phyloP scores from a whole-genome alignment of 2,888 invertebrate species.

The Alloplasta piceator region DNA sequence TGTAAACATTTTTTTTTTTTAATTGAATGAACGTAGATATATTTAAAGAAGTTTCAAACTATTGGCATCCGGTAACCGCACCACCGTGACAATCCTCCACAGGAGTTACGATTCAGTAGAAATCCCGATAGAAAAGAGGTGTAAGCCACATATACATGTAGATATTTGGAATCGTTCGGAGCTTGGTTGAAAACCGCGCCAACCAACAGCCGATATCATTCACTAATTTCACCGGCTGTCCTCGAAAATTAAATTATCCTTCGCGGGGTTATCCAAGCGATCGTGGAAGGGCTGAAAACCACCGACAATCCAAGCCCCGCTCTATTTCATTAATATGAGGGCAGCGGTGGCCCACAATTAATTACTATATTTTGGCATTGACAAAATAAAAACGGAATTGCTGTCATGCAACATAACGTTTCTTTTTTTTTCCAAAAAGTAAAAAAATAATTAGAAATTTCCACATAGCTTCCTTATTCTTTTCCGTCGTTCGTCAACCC shows the following conservation, averaged over 20 bases:
- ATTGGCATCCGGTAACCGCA: conserved; percentile 45
- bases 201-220: conserved; percentile 71
- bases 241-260: conserved; percentile 77
- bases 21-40: background rate
- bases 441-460: too few species aligned
- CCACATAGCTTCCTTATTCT: too few species aligned
- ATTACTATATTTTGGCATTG: conserved; percentile 75
- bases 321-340: background rate
- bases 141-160: background rate
- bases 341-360: conserved; percentile 76
- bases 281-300: conserved; percentile 42
- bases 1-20: too few species aligned
- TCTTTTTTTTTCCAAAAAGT: too few species aligned
- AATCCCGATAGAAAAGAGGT: conserved; percentile 3
- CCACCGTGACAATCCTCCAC: conserved; percentile 4
- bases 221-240: conserved; percentile 73
- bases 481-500: too few species aligned
- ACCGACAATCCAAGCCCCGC: conserved; percentile 19
- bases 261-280: conserved; percentile 47
- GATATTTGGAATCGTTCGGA: conserved; percentile 17
- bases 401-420: too few species aligned
- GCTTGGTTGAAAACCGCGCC: conserved; percentile 32
- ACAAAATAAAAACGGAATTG: conserved; percentile 69
- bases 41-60: conserved; percentile 37
- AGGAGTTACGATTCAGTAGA: conserved; percentile 1